Conservation (phyloP, 2,888 invertebrate species). For the Scelioninae gen. 1 region DNA sequence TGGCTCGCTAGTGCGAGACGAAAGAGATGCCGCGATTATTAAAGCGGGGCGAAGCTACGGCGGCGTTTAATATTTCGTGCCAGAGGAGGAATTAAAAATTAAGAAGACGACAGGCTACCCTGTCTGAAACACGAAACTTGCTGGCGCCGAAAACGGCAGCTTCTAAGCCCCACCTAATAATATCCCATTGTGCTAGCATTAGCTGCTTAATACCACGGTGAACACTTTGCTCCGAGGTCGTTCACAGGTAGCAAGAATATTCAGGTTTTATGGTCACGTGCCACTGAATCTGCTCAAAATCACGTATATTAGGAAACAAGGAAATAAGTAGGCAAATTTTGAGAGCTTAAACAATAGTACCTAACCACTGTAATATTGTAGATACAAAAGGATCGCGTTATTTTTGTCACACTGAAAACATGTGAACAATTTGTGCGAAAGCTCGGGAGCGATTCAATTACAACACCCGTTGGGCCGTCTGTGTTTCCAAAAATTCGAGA, state of each 20-base stretch:
- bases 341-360: too few species aligned
- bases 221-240: slow-evolving; percentile 22
- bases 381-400: too few species aligned
- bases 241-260: background rate
- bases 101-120: slow-evolving; percentile 72
- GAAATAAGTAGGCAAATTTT: too few species aligned
- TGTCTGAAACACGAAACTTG: slow-evolving; percentile 82
- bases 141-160: slow-evolving; percentile 79
- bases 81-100: slow-evolving; percentile 77
- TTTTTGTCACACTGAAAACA: background rate
- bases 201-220: slow-evolving; percentile 76
- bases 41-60: too few species aligned
- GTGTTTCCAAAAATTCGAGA: slow-evolving; percentile 35
- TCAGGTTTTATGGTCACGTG: background rate
- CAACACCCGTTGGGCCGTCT: slow-evolving; percentile 4
- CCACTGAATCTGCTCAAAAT: background rate
- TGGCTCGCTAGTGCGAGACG: too few species aligned
- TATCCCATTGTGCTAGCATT: slow-evolving; percentile 83
- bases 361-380: too few species aligned
- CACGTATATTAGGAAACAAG: too few species aligned
- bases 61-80: slow-evolving; percentile 25
- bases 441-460: slow-evolving; percentile 37
- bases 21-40: too few species aligned
- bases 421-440: slow-evolving; percentile 24
- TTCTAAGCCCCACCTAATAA: slow-evolving; percentile 80